Percentiles rank a stretch among this genome's conserved stretches.
Conservation (phyloP, 2,888 invertebrate species). For the Malacosoma neustria region DNA sequence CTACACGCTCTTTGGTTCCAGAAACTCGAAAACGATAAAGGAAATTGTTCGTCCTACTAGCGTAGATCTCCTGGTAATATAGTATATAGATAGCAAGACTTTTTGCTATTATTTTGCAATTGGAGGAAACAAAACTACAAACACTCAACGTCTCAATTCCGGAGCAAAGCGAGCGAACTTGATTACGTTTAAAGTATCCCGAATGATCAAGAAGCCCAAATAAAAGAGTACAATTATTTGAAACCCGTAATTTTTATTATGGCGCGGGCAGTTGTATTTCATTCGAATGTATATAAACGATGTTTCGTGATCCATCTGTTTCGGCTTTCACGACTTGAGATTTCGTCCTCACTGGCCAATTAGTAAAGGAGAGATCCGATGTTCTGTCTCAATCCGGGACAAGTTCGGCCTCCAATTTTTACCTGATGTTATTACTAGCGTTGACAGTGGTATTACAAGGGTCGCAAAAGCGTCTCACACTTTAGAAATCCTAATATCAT, state of each 20-base stretch:
- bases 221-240: conserved; percentile 48
- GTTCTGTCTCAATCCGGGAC: conserved; percentile 42
- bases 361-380: conserved; percentile 53
- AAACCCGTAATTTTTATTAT: conserved; percentile 48
- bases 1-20: conserved; percentile 63
- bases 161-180: conserved; percentile 17
- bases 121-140: conserved; percentile 62
- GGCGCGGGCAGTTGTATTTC: conserved; percentile 32
- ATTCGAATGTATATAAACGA: conserved; percentile 44
- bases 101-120: conserved; percentile 60
- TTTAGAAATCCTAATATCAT: conserved; percentile 41
- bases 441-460: conserved; percentile 60
- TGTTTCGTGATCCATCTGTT: conserved; percentile 46
- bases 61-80: conserved; percentile 61
- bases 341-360: conserved; percentile 44
- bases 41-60: conserved; percentile 49
- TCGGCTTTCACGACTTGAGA: conserved; percentile 26
- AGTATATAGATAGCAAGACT: conserved; percentile 39
- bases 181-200: conserved; percentile 47
- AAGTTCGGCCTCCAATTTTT: conserved; percentile 57
- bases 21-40: conserved; percentile 66
- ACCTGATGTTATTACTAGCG: conserved; percentile 63
- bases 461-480: conserved; percentile 40
- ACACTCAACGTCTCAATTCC: conserved; percentile 67
- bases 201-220: conserved; percentile 30